Percentiles rank a stretch among this genome's conserved stretches.
Conservation (phyloP, 30 jellyfish, hydroid and myxozoan species). For the Rhopilema esculentum region DNA sequence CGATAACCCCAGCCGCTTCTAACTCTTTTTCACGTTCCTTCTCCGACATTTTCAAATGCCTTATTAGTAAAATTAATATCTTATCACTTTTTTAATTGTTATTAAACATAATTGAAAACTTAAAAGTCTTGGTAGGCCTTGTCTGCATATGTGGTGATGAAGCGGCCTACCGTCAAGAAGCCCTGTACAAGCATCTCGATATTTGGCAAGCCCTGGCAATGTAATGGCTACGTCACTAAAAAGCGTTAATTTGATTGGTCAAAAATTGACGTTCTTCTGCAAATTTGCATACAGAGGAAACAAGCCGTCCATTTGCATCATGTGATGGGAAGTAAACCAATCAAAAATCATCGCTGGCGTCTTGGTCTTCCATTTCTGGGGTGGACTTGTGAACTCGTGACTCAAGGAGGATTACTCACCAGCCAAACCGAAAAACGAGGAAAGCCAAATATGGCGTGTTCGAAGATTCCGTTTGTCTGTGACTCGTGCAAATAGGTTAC, state of each 20-base stretch:
- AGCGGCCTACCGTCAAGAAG: not conserved
- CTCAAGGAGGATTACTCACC: conserved; percentile 11
- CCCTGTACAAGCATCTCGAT: not conserved
- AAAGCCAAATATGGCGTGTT: not conserved
- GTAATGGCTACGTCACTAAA: conserved; percentile 42
- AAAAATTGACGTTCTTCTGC: conserved; percentile 8
- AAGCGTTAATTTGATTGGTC: conserved; percentile 34
- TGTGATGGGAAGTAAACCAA: conserved; percentile 10
- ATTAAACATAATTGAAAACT: not conserved
- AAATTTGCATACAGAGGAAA: conserved; percentile 73
- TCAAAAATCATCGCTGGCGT: not conserved
- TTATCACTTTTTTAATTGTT: not conserved
- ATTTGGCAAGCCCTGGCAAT: not conserved
- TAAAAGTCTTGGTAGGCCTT: not conserved
- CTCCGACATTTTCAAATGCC: conserved; percentile 26
- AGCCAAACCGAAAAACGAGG: conserved; percentile 14
- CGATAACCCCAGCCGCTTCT: conserved; percentile 60
- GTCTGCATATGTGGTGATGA: not conserved
- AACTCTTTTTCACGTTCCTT: conserved; percentile 45
- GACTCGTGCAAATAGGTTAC: not conserved
- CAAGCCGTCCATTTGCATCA: conserved; percentile 2
- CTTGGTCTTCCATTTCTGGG: not conserved
- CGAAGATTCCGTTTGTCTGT: no score
- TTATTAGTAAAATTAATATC: no score
- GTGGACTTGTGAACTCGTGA: conserved; percentile 8